These are phyloP conservation scores for Pyxicephalus adspersus DNA, from an alignment of 2,113 vertebrate species.

Conservation along the genomic window DNA sequence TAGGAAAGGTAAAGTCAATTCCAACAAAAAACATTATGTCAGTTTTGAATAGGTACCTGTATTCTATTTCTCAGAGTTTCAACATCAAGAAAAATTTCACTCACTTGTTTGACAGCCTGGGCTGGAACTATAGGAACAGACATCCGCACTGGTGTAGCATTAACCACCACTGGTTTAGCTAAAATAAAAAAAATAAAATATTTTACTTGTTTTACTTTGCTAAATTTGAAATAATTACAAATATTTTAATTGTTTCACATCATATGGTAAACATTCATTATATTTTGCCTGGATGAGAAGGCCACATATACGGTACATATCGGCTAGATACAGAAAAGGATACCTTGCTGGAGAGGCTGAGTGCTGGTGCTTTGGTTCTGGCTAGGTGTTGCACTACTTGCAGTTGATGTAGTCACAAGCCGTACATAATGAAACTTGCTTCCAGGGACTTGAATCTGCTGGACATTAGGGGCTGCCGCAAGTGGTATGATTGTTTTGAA, in stretches of 20 bases:
- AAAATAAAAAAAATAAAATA: constrained; percentile 21
- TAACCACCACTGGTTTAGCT: constrained; percentile 93
- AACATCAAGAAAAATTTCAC: constrained; percentile 31
- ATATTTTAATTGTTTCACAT: too few relatives aligned
- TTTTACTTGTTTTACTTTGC: too few relatives aligned
- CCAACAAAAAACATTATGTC: too few relatives aligned
- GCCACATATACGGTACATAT: too few relatives aligned
- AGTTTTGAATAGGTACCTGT: too few relatives aligned
- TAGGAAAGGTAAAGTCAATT: too few relatives aligned
- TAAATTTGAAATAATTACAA: too few relatives aligned
- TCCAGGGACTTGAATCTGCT: constrained; percentile 97
- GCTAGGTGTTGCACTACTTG: constrained; percentile 75
- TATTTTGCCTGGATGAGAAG: too few relatives aligned
- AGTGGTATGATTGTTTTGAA: constrained; percentile 97
- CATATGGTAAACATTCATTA: too few relatives aligned
- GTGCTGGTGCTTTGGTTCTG: constrained; percentile 76
- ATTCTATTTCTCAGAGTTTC: too few relatives aligned
- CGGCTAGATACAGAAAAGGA: constrained; percentile 40
- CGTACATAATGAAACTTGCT: constrained; percentile 97
- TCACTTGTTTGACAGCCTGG: constrained; percentile 93
- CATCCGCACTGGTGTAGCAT: constrained; percentile 87
- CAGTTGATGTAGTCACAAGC: constrained; percentile 91
- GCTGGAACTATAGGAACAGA: constrained; percentile 91
- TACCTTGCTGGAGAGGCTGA: constrained; percentile 88
- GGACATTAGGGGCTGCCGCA: constrained; percentile 89